Evolutionary conservation across 2,888 invertebrate species (phyloP), one percentile per base, ranked within the genome.

Genomic region (Erebia palarica): DNA sequence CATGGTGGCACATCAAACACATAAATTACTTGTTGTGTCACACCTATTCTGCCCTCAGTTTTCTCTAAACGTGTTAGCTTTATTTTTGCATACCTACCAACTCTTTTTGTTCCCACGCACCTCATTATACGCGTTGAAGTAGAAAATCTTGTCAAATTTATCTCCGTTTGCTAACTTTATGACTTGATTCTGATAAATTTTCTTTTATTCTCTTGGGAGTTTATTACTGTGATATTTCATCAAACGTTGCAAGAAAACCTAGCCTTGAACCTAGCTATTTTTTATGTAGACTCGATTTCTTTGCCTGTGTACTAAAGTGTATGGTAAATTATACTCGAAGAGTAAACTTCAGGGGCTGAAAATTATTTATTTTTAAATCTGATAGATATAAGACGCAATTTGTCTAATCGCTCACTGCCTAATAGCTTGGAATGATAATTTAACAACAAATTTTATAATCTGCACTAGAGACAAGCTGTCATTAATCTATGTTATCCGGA

Each of bases 371-470:
- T 27, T 1, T 27, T 27, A 27, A 27, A 27, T 4, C 0, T 36
- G 36, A 36, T 36, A 36, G 36, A 36, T 14, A 27, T 14, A 59
- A 18, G 16, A 16, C 16, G 44, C 16, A 18, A 44, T 44, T 10
- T 47, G 63, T 49, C 7, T 7, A 36, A 7, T 7, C 5, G 5
- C 49, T 13, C 47, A 47, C 49, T 14, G 67, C 68, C 59, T 69
- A 69, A 75, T 75, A 73, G 72, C 73, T 74, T 72, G 72, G 58
- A 73, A 75, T 71, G 65, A 71, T 61, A 58, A 75, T 74, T 77
- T 77, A 74, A 72, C 67, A 78, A 80, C 76, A 75, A 77, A 78
- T 80, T 78, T 77, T 66, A 59, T 71, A 68, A 76, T 77, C 75
- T 77, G 78, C 73, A 71, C 69, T 70, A 72, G 49, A 65, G 79